phyloP scores from a whole-genome alignment of 2,797 vertebrate genomes.

The Sternotherus odoratus region DNA sequence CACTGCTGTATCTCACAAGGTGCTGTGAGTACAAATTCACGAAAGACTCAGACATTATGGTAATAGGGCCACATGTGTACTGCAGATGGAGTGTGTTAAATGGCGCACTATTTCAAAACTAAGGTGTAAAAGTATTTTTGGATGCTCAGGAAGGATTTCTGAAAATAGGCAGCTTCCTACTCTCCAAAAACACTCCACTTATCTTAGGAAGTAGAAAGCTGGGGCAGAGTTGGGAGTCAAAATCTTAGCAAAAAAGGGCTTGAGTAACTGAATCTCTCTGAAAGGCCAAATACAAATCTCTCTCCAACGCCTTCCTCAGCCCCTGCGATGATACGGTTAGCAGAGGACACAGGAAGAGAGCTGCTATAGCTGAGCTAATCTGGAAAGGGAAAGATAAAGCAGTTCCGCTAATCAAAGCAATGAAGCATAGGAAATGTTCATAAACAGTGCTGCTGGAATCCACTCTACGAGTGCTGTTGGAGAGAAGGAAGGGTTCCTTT shows the following conservation, averaged over 20 bases:
- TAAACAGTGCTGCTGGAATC: not conserved
- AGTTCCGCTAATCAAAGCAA: conserved; percentile 31
- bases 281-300: not conserved
- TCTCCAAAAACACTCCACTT: not conserved
- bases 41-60: not conserved
- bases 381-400: conserved; percentile 56
- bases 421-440: not conserved
- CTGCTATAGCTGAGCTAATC: conserved; percentile 53
- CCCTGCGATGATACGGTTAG: not conserved
- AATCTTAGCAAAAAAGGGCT: not conserved
- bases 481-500: not conserved
- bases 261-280: not conserved
- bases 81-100: not conserved
- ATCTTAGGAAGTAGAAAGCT: not conserved
- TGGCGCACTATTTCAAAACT: not conserved
- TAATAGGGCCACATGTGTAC: not conserved
- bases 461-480: not conserved
- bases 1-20: not conserved
- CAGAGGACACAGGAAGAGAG: conserved; percentile 45
- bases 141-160: conserved; percentile 48
- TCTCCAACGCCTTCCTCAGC: conserved; percentile 48
- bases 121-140: not conserved
- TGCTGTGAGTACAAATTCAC: not conserved
- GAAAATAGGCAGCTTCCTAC: conserved; percentile 32
- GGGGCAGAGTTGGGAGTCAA: not conserved